Base-by-base conservation (phyloP, 2,797 vertebrate genomes). In the Brachyrhaphis roseni region DNA sequence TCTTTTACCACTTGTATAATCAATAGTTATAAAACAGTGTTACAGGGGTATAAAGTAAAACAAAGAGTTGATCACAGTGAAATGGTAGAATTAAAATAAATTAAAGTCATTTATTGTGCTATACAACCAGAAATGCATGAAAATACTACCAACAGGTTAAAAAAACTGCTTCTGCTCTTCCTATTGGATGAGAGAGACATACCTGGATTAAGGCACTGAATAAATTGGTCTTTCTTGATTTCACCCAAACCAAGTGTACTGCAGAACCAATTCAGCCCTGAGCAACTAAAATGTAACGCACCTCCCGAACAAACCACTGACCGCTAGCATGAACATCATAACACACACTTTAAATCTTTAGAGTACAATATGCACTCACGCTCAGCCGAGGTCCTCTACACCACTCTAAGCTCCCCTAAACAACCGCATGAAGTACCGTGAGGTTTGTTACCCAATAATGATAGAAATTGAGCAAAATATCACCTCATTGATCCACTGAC, bases 171-270 rank as follows among this genome's bases (percentile, higher is more conserved):
- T 84, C 77, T 90, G 78, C 78, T 77, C 73, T 79, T 84, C 84
- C 90, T 93, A 90, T 84, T 90, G 85, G 78, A 90, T 79, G 87
- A 87, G 75, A 72, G 84, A 90, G 88, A 90, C 79, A 73, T 76
- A 83, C 80, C 75, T 80, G 74, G 68, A 83, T 85, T 81, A 86
- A 92, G 86, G 85, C 90, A 88, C 90, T 93, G 93, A 88, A 91
- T 95, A 91, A 91, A 94, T 91, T 90, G 94, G 95, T 94, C 88
- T 87, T 90, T 93, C 95, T 93, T 94, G 94, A 95, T 95, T 94
- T 90, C 88, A 92, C 83, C 90, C 90, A 90, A 93, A 94, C 84
- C 75, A 72, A 83, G 45, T 74, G 86, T 57, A 83, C 82, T 79
- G 82, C 82, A 88, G 89, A 84, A 88, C 89, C 90, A 91, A 90